phyloP scores from a whole-genome alignment of 1,140 invertebrate genomes.

The Lepidurus arcticus region DNA sequence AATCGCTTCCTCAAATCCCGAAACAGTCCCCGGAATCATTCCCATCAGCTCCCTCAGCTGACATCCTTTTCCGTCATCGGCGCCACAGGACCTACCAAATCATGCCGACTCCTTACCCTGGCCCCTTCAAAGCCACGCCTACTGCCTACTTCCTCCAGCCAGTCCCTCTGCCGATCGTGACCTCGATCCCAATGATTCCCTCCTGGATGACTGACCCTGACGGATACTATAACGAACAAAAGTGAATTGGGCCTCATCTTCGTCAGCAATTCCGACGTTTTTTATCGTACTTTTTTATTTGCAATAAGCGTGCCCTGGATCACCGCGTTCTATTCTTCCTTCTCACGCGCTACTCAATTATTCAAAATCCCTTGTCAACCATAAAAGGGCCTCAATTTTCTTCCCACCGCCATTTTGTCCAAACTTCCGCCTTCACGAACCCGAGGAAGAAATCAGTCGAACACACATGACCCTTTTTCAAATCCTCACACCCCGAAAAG shows the following conservation, averaged over 20 bases:
- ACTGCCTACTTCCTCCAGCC: neutral
- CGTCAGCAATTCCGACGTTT: neutral
- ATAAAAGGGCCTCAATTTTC: too few relatives aligned
- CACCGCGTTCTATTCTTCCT: too few relatives aligned
- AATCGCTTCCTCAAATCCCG: neutral
- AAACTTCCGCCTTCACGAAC: too few relatives aligned
- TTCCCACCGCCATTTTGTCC: too few relatives aligned
- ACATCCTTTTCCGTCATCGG: neutral
- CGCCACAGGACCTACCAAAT: neutral
- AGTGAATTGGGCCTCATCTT: neutral
- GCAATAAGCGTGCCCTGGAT: too few relatives aligned
- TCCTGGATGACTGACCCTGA: neutral
- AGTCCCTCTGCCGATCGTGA: neutral
- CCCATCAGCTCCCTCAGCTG: neutral
- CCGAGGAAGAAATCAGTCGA: too few relatives aligned
- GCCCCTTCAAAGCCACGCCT: neutral
- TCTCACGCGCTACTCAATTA: too few relatives aligned
- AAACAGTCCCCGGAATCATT: neutral
- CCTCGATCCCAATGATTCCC: neutral
- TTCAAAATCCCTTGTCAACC: too few relatives aligned
- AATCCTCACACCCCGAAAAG: too few relatives aligned
- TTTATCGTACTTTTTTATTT: neutral
- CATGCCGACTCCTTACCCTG: neutral
- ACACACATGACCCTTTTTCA: too few relatives aligned
- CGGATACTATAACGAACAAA: neutral